Conservation (phyloP, 2,797 vertebrate genomes). For the Intellagama lesueurii region DNA sequence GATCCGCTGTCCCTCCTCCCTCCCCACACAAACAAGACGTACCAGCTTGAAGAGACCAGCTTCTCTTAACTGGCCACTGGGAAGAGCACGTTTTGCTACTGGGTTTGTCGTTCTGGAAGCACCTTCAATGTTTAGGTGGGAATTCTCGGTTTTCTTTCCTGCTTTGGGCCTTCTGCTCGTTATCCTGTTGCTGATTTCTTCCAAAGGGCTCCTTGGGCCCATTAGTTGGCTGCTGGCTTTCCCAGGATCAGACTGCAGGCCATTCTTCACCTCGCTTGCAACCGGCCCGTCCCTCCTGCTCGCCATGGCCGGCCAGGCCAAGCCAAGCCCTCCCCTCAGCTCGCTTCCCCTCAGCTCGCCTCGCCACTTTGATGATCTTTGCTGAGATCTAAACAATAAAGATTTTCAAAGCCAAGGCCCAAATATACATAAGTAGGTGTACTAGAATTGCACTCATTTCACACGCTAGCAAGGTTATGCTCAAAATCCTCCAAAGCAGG, state of each 20-base stretch:
- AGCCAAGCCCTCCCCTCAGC: neutral
- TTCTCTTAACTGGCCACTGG: constrained; percentile 60
- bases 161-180: constrained; percentile 46
- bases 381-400: no score
- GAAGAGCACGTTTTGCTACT: constrained; percentile 48
- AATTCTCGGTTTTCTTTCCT: constrained; percentile 70
- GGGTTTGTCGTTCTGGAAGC: constrained; percentile 53
- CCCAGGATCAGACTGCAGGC: constrained; percentile 45
- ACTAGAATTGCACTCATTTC: neutral
- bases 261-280: constrained; percentile 71
- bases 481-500: no score
- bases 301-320: neutral
- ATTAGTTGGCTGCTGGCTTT: constrained; percentile 74
- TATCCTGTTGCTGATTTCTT: constrained; percentile 88
- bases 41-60: constrained; percentile 67
- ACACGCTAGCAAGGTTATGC: no score
- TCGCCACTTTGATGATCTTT: no score
- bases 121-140: constrained; percentile 61
- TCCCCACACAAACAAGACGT: neutral
- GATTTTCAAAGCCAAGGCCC: no score
- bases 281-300: neutral
- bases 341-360: no score
- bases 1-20: neutral
- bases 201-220: constrained; percentile 81
- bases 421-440: neutral